Evolutionary conservation across 64 coral and sea anemone genomes (phyloP), one percentile per base, ranked within the genome.

Genomic region (Pocillopora verrucosa): DNA sequence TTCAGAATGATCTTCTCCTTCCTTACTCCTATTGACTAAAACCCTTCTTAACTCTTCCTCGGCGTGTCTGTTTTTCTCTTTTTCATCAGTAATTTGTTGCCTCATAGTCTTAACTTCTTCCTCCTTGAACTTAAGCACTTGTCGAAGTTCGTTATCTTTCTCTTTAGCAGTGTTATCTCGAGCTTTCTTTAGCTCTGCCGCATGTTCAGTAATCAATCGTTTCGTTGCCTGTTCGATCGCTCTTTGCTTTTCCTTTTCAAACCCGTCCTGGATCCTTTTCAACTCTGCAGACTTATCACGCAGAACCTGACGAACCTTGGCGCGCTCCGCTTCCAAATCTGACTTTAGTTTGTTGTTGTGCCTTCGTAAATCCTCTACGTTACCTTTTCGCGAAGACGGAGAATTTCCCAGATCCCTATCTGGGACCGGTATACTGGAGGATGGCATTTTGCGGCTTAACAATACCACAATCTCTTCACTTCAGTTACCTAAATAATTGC

Each of bases 111-210:
- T 95, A 20, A 90, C 87, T 86, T 99, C 97, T 75, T 99, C 97
- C 60, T 99, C 97, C 75, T 95, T 99, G 34, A 99, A 92, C 22
- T 93, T 95, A 26, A 99, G 82, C 38, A 99, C 88, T 82, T 99
- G 93, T 36, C 97, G 62, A 14, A 99, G 84, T 84, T 99, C 97
- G 58, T 87, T 91, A 60, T 99, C 97, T 67, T 99, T 99, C 34
- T 99, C 94, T 84, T 65, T 95, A 6, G 80, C 60, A 10, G 91
- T 69, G 22, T 41, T 86, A 56, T 99, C 97, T 72, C 78, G 83
- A 16, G 88, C 84, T 34, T 80, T 80, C 61, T 86, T 92, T 16
- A 99, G 73, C 38, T 99, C 97, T 30, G 76, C 88, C 1, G 88
- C 73, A 86, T 99, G 91, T 41, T 99, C 97, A 41, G 80, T 91